Conservation (phyloP, 2,888 invertebrate species). For the Aphidoletes aphidimyza region DNA sequence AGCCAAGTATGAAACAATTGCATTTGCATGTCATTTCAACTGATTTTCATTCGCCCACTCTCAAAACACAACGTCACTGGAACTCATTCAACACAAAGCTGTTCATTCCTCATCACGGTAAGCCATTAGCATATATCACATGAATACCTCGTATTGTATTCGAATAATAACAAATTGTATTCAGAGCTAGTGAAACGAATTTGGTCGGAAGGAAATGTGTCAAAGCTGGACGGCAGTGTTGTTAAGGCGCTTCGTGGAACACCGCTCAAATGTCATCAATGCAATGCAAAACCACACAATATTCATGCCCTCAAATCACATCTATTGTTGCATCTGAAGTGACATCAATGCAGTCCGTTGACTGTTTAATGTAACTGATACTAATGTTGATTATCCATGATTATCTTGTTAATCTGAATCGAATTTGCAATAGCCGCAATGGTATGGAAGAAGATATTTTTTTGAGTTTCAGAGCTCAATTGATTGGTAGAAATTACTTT, state of each 20-base stretch:
- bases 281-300: neutral
- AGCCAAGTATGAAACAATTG: slow-evolving; percentile 82
- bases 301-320: neutral
- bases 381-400: no score
- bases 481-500: no score
- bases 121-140: no score
- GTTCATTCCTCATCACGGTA: slow-evolving; percentile 79
- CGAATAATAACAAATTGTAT: neutral
- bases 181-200: neutral
- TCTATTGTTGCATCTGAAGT: neutral
- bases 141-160: no score
- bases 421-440: no score
- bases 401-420: no score
- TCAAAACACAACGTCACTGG: slow-evolving; percentile 88
- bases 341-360: no score
- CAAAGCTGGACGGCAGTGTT: neutral
- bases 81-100: slow-evolving; percentile 85
- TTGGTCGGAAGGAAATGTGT: neutral
- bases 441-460: no score
- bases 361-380: no score
- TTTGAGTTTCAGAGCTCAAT: no score
- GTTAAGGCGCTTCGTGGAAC: neutral
- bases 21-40: slow-evolving; percentile 90
- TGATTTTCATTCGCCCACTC: slow-evolving; percentile 81
- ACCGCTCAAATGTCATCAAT: slow-evolving; percentile 14